These are phyloP conservation scores for Hypanus sabinus DNA, from an alignment of 2,113 vertebrate genomes.

Conservation along the genomic window DNA sequence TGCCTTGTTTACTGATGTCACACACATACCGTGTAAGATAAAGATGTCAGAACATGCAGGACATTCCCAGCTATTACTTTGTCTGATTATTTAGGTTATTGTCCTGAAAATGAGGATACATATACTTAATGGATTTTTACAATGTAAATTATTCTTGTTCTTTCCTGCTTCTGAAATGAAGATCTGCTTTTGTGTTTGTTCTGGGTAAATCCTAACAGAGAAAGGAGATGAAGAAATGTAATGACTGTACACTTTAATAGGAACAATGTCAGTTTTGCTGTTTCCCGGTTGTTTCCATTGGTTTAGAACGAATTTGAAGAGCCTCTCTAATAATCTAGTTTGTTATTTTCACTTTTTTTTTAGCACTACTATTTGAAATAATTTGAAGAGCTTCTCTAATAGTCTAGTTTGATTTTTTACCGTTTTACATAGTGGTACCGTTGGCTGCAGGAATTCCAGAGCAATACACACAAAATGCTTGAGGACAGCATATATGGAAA, in stretches of 20 bases:
- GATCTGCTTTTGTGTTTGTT: too few species aligned
- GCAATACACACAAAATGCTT: too few species aligned
- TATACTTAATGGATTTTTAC: neutral
- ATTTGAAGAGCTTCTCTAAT: neutral
- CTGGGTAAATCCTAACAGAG: neutral
- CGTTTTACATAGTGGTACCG: too few species aligned
- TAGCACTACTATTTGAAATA: too few species aligned
- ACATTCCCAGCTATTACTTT: neutral
- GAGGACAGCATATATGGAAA: too few species aligned
- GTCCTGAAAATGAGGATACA: neutral
- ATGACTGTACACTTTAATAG: neutral
- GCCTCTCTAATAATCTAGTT: neutral
- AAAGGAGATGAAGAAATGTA: neutral
- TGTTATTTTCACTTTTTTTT: neutral
- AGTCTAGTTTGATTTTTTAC: too few species aligned
- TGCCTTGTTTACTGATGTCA: neutral
- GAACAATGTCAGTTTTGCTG: neutral
- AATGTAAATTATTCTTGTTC: neutral
- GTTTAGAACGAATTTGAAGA: neutral
- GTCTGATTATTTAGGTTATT: constrained; percentile 1
- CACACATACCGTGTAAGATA: neutral
- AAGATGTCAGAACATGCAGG: neutral
- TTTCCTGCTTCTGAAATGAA: neutral
- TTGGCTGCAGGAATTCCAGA: too few species aligned
- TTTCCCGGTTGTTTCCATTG: neutral